Base-by-base conservation (phyloP, 2,113 vertebrate species). In the Alethe diademata region DNA sequence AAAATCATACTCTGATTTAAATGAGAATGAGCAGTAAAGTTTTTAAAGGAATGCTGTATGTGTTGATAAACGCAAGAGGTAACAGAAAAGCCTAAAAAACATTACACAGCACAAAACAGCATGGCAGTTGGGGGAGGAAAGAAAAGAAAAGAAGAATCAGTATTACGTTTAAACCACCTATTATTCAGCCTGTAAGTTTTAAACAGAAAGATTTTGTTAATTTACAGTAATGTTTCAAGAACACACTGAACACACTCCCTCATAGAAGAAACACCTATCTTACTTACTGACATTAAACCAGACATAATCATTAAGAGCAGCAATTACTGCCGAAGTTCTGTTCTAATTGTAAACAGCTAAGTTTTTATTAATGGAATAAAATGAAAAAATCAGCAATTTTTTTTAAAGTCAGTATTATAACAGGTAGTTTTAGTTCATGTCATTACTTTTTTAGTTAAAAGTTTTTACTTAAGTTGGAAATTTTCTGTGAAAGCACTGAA, bases 1-100 rank as follows among this genome's bases (percentile, higher is more conserved):
- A 91, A 91, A 76, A 93, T 80, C 42, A 38, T 24, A 38, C 23
- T 61, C 45, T n/a, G 42, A 73, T 65, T 86, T 64, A 70, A 88
- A 48, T 64, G 45, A 85, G 36, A 88, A 67, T 10, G 5, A 71
- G 54, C 17, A 64, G 38, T 19, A 72, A 25, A 45, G 29, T 45
- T 61, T 83, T 83, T 83, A 51, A 22, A 79, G 54, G 71, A 79
- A 79, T 60, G 82, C 12, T 31, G 10, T 23, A 19, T 9, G 36
- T 29, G 26, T 86, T 86, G 17, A 56, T 75, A 83, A 78, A 76
- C 47, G 53, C 45, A 72, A 90, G 50, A 69, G 48, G 48, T n/a
- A 91, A 70, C 4, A 83, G 50, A 70, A 86, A 79, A 80, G n/a
- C 15, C 45, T 65, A 57, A 73, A 73, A 84, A 66, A 54, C 43